These are phyloP conservation scores for Myanophis thanlyinensis DNA, from an alignment of 2,113 vertebrate genomes.

Conservation along the genomic window DNA sequence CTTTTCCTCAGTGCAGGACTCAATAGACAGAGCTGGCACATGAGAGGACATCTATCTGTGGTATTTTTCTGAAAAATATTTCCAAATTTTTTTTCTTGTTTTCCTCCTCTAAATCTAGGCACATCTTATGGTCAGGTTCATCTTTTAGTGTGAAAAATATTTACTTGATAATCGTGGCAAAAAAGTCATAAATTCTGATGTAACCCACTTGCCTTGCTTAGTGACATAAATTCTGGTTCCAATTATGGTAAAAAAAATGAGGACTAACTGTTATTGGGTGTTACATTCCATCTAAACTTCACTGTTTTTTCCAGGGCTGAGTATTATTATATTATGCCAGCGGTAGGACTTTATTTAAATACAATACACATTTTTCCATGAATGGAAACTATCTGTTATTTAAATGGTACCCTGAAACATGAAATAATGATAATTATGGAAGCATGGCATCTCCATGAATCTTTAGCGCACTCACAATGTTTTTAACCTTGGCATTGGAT, in stretches of 20 bases:
- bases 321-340: not conserved
- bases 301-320: not conserved
- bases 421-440: not conserved
- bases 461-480: slow-evolving; percentile 73
- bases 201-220: not conserved
- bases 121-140: too few species aligned
- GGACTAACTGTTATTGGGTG: not conserved
- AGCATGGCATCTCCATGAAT: not conserved
- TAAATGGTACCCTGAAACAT: not conserved
- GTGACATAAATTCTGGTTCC: not conserved
- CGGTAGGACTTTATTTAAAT: not conserved
- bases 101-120: too few species aligned
- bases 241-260: not conserved
- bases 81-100: too few species aligned
- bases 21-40: too few species aligned
- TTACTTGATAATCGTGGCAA: not conserved
- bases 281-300: not conserved
- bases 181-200: not conserved
- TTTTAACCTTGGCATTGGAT: slow-evolving; percentile 64
- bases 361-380: not conserved
- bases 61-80: too few species aligned
- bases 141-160: too few species aligned
- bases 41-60: too few species aligned
- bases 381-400: not conserved
- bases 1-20: too few species aligned